Base-by-base conservation (phyloP, 2,797 vertebrate genomes). In the Semotilus atromaculatus region DNA sequence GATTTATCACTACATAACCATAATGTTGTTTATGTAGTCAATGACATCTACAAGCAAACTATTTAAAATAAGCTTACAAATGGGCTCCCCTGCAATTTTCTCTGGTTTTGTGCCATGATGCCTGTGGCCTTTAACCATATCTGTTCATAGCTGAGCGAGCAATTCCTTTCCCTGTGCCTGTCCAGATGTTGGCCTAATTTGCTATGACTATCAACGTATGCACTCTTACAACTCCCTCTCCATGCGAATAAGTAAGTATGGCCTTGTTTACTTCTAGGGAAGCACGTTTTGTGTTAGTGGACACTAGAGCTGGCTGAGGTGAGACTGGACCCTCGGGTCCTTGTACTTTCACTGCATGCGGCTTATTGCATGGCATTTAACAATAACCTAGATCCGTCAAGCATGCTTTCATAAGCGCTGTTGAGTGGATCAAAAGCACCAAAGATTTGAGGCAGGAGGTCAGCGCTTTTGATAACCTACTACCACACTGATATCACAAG, bases 141-240 rank as follows among this genome's bases (percentile, higher is more conserved):
- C 92, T 84, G 84, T 80, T 85, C 90, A 92, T 91, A 93, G 91
- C 89, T 91, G 91, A 94, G 87, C 88, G 90, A 91, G 89, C 92
- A 94, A 92, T 92, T 90, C 80, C 90, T 90, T 88, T 89, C 88
- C 88, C 89, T 85, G 86, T 91, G 91, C 83, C 87, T 64, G 89
- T 91, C 93, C 94, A 95, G 94, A 94, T 96, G 94, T 94, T 95
- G 94, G 87, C 93, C 93, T 94, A 93, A 94, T 95, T 95, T 92
- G 81, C 84, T 53, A 80, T n/a, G 91, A 93, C 90, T 90, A 88
- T 87, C 87, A 89, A 89, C 90, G 83, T 93, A 93, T 92, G 93
- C 90, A 90, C 88, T 87, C 90, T 91, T 93, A 93, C 88, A 83
- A 77, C 85, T 88, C 90, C 88, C 90, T 93, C 87, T 89, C 87